These are phyloP conservation scores for Bombyx mandarina DNA, from an alignment of 1,140 invertebrate species.

Conservation along the genomic window DNA sequence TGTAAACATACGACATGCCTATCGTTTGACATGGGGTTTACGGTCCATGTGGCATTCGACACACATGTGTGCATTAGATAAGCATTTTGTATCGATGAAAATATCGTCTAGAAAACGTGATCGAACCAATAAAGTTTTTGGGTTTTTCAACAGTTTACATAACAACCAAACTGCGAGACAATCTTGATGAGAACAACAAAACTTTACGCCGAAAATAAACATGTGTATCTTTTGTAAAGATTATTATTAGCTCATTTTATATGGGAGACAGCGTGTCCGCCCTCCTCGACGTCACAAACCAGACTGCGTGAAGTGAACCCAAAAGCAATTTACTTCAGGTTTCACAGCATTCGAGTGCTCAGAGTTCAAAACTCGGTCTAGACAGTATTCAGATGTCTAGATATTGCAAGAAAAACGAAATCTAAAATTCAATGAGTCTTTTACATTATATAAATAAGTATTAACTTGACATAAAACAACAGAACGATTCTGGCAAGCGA, in stretches of 20 bases:
- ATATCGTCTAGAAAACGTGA: too few species aligned
- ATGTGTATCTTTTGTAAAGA: slow-evolving; percentile 35
- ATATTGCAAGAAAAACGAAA: too few species aligned
- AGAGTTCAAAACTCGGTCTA: slow-evolving; percentile 20
- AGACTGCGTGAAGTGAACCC: slow-evolving; percentile 28
- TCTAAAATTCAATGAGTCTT: too few species aligned
- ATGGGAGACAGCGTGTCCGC: slow-evolving; percentile 27
- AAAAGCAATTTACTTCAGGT: slow-evolving; percentile 9
- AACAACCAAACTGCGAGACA: slow-evolving; percentile 29
- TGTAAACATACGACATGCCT: slow-evolving; percentile 28
- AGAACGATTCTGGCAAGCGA: too few species aligned
- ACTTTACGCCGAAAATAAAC: slow-evolving; percentile 48
- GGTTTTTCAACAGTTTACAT: slow-evolving; percentile 31
- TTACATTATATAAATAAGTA: too few species aligned
- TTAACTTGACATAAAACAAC: too few species aligned
- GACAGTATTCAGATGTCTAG: too few species aligned
- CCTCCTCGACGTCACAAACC: slow-evolving; percentile 22
- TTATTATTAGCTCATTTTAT: slow-evolving; percentile 26
- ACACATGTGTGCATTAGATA: slow-evolving; percentile 16
- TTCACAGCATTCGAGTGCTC: slow-evolving; percentile 12
- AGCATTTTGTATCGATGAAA: slow-evolving; percentile 7
- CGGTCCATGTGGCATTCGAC: slow-evolving; percentile 20
- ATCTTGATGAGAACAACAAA: slow-evolving; percentile 43
- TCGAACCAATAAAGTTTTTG: too few species aligned
- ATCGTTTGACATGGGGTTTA: slow-evolving; percentile 25